These are phyloP conservation scores for Phacellophora camtschatica DNA, from an alignment of 30 jellyfish, hydroid and myxozoan genomes.

Conservation along the genomic window DNA sequence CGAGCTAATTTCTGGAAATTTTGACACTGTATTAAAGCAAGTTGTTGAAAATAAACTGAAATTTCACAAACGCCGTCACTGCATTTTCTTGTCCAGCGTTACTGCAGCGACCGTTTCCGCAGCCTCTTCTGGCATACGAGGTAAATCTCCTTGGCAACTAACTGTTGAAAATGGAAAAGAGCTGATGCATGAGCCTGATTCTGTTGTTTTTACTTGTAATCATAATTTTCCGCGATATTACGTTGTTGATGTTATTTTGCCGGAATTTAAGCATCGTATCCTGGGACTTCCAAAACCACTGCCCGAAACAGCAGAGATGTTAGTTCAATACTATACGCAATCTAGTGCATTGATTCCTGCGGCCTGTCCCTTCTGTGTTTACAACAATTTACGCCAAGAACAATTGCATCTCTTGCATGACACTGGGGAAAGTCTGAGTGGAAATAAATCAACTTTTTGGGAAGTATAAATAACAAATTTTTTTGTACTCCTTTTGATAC, in stretches of 20 bases:
- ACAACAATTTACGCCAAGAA: constrained; percentile 82
- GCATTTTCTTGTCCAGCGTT: constrained; percentile 85
- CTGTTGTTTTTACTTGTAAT: constrained; percentile 86
- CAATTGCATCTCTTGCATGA: constrained; percentile 83
- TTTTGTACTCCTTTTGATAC: too few species aligned
- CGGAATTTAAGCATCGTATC: constrained; percentile 83
- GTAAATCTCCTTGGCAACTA: constrained; percentile 29
- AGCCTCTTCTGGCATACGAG: constrained; percentile 81
- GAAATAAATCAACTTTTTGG: constrained; percentile 83
- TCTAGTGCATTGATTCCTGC: constrained; percentile 60
- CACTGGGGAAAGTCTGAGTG: constrained; percentile 67
- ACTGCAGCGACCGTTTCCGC: constrained; percentile 98
- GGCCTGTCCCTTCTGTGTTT: constrained; percentile 98
- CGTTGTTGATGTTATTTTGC: constrained; percentile 83
- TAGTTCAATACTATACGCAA: constrained; percentile 62
- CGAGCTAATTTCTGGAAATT: constrained; percentile 43
- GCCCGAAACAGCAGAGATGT: constrained; percentile 62
- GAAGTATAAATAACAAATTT: constrained; percentile 53
- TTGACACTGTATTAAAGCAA: constrained; percentile 68
- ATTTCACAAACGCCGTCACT: constrained; percentile 37
- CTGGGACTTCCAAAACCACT: constrained; percentile 84
- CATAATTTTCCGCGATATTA: constrained; percentile 86
- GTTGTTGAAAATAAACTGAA: constrained; percentile 73
- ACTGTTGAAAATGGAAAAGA: neutral
- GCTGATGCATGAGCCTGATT: constrained; percentile 31